Conservation (phyloP, 2,113 vertebrate species). For the Hylia prasina region DNA sequence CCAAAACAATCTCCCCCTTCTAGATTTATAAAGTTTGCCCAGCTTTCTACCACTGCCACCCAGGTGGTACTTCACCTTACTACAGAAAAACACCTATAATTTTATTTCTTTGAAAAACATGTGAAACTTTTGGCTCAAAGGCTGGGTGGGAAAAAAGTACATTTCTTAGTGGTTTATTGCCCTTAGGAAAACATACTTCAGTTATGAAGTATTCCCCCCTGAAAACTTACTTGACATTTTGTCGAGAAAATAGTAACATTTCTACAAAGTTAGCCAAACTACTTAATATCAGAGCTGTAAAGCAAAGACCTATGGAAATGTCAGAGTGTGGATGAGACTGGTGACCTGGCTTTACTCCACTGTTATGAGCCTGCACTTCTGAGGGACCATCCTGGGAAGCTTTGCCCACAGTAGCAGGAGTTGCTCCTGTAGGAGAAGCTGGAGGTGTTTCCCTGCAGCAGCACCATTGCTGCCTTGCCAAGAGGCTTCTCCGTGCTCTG, state of each 20-base stretch:
- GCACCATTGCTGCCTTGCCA: neutral
- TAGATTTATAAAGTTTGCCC: conserved; percentile 39
- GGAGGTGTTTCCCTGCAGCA: neutral
- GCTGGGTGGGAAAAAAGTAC: conserved; percentile 27
- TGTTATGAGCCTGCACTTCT: neutral
- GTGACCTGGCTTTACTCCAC: neutral
- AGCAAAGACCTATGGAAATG: conserved; percentile 48
- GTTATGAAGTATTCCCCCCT: conserved; percentile 66
- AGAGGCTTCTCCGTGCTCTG: neutral
- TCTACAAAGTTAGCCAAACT: conserved; percentile 55
- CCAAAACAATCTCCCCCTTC: conserved; percentile 42
- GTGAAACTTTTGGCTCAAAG: conserved; percentile 60
- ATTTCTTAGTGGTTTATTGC: conserved; percentile 61
- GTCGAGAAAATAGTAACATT: conserved; percentile 67
- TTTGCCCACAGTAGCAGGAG: neutral
- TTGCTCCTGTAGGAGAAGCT: neutral
- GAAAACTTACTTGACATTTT: conserved; percentile 69
- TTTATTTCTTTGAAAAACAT: conserved; percentile 65
- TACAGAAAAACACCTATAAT: conserved; percentile 60
- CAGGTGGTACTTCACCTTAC: conserved; percentile 48
- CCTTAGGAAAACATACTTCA: conserved; percentile 67
- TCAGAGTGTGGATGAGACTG: neutral
- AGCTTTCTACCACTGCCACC: conserved; percentile 46
- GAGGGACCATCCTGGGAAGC: neutral
- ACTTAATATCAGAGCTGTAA: conserved; percentile 45